Conservation (phyloP, 2,113 vertebrate species). For the Panthera tigris region DNA sequence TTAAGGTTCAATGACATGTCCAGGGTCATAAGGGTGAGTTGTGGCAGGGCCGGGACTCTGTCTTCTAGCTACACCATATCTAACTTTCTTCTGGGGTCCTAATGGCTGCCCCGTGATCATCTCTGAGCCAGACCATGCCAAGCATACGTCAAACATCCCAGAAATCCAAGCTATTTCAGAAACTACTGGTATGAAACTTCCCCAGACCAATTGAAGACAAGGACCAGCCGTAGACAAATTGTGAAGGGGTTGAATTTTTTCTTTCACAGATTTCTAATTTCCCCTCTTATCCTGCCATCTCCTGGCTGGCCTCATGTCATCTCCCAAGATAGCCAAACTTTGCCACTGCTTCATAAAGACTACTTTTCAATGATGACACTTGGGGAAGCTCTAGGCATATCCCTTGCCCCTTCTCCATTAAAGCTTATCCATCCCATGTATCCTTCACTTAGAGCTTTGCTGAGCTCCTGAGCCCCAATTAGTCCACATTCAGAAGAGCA, state of each 20-base stretch:
- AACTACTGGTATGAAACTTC: not conserved
- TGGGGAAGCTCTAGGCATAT: not conserved
- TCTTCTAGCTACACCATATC: not conserved
- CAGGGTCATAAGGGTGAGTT: not conserved
- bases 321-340: not conserved
- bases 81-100: not conserved
- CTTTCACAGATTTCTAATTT: not conserved
- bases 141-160: not conserved
- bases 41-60: not conserved
- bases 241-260: not conserved
- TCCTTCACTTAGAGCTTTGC: not conserved
- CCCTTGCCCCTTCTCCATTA: not conserved
- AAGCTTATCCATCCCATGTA: not conserved
- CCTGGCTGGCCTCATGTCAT: not conserved
- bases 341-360: not conserved
- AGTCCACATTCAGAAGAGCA: not conserved
- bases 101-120: not conserved
- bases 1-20: not conserved
- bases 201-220: not conserved
- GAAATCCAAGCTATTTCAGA: not conserved
- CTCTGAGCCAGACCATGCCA: not conserved
- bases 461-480: not conserved
- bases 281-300: not conserved
- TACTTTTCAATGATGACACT: not conserved
- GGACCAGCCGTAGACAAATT: not conserved